Evolutionary conservation across 2,113 vertebrate genomes (phyloP).

Genomic region (Pao palembangensis): DNA sequence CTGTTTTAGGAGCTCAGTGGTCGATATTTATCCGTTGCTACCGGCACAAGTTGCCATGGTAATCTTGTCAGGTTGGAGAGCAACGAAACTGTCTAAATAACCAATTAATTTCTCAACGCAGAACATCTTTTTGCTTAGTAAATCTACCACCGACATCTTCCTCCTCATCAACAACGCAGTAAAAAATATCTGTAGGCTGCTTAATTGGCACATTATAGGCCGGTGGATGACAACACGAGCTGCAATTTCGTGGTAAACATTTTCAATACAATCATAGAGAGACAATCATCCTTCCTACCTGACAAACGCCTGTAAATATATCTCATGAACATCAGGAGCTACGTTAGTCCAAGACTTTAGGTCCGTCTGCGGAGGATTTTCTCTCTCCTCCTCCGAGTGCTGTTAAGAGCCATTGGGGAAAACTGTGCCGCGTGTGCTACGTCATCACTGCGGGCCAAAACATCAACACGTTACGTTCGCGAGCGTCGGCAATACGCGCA

Average conservation of each 20-base stretch:
- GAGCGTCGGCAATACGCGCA: constrained; percentile 12
- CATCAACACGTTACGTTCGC: constrained; percentile 22
- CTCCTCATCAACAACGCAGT: neutral
- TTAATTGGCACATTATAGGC: neutral
- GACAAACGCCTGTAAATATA: constrained; percentile 63
- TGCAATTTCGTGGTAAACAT: neutral
- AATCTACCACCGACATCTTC: neutral
- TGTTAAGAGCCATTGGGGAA: constrained; percentile 47
- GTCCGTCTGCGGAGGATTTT: constrained; percentile 15
- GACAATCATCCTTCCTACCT: constrained; percentile 59
- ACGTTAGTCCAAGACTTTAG: constrained; percentile 4
- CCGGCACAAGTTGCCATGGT: no score
- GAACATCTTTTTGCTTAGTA: neutral
- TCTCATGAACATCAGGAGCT: constrained; percentile 64
- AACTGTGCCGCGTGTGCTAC: constrained; percentile 38
- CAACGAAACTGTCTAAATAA: no score
- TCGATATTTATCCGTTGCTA: no score
- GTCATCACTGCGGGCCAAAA: constrained; percentile 64
- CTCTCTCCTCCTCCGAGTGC: constrained; percentile 26
- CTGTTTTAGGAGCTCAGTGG: no score
- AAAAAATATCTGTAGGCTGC: neutral
- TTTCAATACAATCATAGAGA: neutral
- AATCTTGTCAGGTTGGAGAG: no score
- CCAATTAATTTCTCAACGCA: no score
- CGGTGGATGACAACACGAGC: constrained; percentile 11